Base-by-base conservation (phyloP, 2,113 vertebrate species). In the Actinemys pallida region DNA sequence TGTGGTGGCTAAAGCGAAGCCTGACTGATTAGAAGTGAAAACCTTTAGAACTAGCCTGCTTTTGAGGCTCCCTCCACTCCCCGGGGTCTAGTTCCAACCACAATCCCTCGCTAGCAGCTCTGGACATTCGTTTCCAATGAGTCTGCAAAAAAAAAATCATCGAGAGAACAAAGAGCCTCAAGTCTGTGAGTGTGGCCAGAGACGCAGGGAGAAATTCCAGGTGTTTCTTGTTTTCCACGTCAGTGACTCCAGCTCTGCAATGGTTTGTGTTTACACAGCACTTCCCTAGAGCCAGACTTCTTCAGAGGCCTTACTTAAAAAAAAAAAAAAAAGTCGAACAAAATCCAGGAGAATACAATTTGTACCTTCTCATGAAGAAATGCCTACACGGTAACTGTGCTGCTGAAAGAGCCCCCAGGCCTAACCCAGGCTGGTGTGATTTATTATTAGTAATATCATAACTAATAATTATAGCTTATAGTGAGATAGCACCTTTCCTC, bases 101-200 rank as follows among this genome's bases (percentile, higher is more conserved):
- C 42, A 14, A 47, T 93, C 69, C 81, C 82, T 86, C 84, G 56
- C 86, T 52, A 87, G 56, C 82, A 65, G 93, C 86, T 84, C 87
- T 49, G 80, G 81, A 59, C 84, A 92, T 89, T 97, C 93, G 78
- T 86, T 96, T 97, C 95, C 89, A 94, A 88, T 94, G 94, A 92
- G 84, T 69, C 72, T 94, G 93, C 79, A 86, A 45, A 93, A 87
- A 59, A 59, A 86, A 59, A 59, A 62, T 20, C 65, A 72, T 82
- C 1, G 87, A 47, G 84, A 94, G 76, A 87, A 90, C 82, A 93
- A 94, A 93, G 84, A 62, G 89, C 78, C 90, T 95, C 69, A 86
- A 39, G 86, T 93, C 1, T 0, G 1, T 69, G 83, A 84, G 81
- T 92, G 88, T 88, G 90, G 92, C 92, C 81, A 89, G 88, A 57